Evolutionary conservation across 2,113 vertebrate species (phyloP).

Genomic region (Oceanodroma tethys): DNA sequence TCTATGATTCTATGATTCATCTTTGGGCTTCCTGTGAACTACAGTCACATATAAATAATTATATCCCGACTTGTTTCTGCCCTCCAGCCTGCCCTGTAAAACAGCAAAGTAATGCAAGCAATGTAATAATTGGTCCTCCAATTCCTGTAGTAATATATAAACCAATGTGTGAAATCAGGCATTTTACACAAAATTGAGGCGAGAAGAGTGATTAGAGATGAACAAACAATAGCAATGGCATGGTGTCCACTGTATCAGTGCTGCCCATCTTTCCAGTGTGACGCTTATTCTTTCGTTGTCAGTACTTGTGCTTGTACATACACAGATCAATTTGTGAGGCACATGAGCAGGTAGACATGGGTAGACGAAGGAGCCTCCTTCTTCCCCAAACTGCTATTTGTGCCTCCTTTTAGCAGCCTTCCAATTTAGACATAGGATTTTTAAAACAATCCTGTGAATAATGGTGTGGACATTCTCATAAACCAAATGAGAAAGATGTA

Average conservation of each 20-base stretch:
- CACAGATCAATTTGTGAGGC: background rate
- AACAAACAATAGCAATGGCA: background rate
- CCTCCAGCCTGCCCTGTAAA: background rate
- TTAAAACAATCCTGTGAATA: background rate
- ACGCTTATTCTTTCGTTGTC: background rate
- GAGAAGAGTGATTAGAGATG: background rate
- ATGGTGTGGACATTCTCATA: background rate
- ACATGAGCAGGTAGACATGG: background rate
- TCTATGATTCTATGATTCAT: too few relatives aligned
- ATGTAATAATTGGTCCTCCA: background rate
- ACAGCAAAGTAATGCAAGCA: background rate
- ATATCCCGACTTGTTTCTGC: background rate
- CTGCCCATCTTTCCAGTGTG: background rate
- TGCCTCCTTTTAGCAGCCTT: background rate
- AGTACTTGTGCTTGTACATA: rapidly evolving
- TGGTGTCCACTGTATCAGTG: background rate
- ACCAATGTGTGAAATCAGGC: background rate
- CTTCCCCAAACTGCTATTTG: background rate
- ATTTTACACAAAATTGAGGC: background rate
- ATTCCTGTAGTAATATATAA: background rate
- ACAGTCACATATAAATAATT: background rate
- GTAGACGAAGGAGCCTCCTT: background rate
- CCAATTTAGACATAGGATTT: background rate
- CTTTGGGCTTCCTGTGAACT: background rate
- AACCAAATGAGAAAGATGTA: background rate